Evolutionary conservation across 2,797 vertebrate species (phyloP).

Genomic region (Tenualosa thibaudeaui): DNA sequence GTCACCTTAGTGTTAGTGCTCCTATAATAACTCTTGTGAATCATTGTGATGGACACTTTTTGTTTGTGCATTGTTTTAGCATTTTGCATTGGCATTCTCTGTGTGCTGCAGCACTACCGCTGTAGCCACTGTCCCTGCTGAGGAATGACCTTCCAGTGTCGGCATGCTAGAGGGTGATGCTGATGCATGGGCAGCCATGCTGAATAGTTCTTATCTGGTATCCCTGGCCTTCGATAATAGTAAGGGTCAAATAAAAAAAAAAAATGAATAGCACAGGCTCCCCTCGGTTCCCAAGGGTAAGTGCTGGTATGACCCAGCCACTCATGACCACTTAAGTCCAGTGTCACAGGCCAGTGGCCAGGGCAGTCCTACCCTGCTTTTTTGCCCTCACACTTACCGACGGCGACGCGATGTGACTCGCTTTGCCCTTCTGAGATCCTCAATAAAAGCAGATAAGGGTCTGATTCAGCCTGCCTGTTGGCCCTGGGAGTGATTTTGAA

Average conservation of each 20-base stretch:
- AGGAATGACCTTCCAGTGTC: constrained; percentile 11
- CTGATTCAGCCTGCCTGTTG: constrained; percentile 19
- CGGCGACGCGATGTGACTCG: constrained; percentile 14
- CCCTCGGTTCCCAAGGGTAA: constrained; percentile 47
- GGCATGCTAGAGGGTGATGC: not conserved
- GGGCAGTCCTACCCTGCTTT: not conserved
- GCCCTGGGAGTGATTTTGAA: constrained; percentile 34
- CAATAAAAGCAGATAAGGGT: constrained; percentile 29
- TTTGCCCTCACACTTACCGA: constrained; percentile 28
- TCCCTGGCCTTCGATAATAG: constrained; percentile 12
- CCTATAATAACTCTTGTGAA: not conserved
- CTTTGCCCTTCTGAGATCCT: not conserved
- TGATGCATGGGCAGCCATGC: constrained; percentile 11
- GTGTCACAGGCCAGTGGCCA: not conserved
- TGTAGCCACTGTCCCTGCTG: not conserved
- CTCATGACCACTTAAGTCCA: constrained; percentile 45
- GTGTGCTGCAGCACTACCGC: not conserved
- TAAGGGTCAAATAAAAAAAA: not conserved
- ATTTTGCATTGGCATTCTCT: not conserved
- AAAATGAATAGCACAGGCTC: constrained; percentile 8
- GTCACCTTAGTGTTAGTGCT: not conserved
- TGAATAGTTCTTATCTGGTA: constrained; percentile 9
- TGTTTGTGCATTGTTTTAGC: not conserved
- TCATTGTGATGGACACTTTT: not conserved
- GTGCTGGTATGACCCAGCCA: constrained; percentile 46